Conservation (phyloP, 2,797 vertebrate species). For the Tarsius wallacei region DNA sequence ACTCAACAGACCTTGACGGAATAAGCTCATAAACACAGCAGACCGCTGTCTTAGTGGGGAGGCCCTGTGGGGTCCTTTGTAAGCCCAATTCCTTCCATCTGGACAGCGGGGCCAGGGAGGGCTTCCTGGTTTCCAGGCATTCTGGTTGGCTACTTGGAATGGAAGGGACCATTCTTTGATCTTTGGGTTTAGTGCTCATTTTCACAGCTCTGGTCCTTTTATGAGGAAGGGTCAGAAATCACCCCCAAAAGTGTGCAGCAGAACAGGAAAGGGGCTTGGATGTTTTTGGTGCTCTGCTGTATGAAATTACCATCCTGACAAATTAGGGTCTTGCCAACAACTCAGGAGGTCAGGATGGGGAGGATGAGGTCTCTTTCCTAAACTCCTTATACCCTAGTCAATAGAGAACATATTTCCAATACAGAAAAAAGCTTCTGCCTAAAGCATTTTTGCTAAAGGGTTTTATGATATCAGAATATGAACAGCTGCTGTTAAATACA, state of each 20-base stretch:
- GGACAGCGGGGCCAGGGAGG: background rate
- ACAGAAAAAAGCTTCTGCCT: background rate
- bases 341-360: background rate
- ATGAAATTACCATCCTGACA: background rate
- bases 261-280: background rate
- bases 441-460: background rate
- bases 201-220: background rate
- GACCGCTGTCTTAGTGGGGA: constrained; percentile 60
- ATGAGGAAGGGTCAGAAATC: background rate
- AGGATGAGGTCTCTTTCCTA: background rate
- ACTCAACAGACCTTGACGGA: constrained; percentile 86
- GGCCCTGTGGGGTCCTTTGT: constrained; percentile 46
- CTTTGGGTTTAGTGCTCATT: constrained; percentile 10
- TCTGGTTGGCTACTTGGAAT: background rate
- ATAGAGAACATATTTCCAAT: background rate
- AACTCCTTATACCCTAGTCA: background rate
- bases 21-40: constrained; percentile 82
- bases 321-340: background rate
- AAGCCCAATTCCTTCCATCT: constrained; percentile 5
- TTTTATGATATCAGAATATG: background rate
- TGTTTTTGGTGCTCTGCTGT: background rate
- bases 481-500: background rate
- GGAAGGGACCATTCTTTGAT: background rate
- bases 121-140: constrained; percentile 44
- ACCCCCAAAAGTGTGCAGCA: fast-evolving